phyloP scores from a whole-genome alignment of 2,113 vertebrate species.

The Oncorhynchus tshawytscha region DNA sequence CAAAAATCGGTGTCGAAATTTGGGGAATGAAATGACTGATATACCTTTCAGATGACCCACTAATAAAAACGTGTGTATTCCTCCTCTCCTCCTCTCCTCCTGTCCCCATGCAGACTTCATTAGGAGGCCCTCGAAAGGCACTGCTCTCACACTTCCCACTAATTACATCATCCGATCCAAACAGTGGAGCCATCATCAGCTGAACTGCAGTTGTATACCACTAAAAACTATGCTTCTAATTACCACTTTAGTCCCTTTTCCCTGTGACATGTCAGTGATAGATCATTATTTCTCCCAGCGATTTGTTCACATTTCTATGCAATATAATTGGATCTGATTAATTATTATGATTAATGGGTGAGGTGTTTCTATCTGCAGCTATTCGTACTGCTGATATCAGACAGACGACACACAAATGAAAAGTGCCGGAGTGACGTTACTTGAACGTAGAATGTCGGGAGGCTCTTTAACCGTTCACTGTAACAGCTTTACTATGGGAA shows the following conservation, averaged over 20 bases:
- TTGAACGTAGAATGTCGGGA: constrained; percentile 64
- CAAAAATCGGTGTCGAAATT: background rate
- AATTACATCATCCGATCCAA: constrained; percentile 95
- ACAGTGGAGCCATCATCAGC: constrained; percentile 83
- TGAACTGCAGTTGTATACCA: constrained; percentile 76
- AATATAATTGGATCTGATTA: constrained; percentile 99
- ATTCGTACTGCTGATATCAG: constrained; percentile 90
- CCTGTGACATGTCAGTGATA: constrained; percentile 95
- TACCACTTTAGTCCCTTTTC: constrained; percentile 96
- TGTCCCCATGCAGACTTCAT: constrained; percentile 69
- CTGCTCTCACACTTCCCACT: constrained; percentile 80
- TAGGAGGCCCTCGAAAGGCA: constrained; percentile 77
- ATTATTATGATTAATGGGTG: constrained; percentile 99
- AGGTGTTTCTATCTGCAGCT: constrained; percentile 85
- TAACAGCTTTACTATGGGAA: constrained; percentile 4
- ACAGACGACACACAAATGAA: constrained; percentile 88
- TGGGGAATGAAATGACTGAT: constrained; percentile 35
- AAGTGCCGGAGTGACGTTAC: constrained; percentile 75
- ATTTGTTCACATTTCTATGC: constrained; percentile 99
- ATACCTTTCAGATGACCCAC: constrained; percentile 32
- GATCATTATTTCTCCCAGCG: constrained; percentile 98
- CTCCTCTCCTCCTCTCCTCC: background rate
- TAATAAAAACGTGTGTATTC: constrained; percentile 5
- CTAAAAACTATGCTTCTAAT: constrained; percentile 94
- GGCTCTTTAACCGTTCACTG: constrained; percentile 71